Percentiles rank a stretch among this genome's conserved stretches.
Conservation (phyloP, 2,888 invertebrate species). For the Drosophila mimetica region DNA sequence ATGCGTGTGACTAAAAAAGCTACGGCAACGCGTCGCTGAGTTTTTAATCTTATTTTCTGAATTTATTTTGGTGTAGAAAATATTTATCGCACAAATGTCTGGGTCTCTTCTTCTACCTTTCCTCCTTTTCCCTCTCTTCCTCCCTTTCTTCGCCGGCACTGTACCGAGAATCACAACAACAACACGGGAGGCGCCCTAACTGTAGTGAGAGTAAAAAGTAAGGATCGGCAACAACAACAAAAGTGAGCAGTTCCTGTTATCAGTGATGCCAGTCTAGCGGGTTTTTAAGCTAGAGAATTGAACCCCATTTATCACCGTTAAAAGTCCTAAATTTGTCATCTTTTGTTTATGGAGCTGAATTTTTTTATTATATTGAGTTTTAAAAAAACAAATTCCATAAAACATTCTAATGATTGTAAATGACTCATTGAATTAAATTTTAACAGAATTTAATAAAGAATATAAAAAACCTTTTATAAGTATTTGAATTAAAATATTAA, state of each 20-base stretch:
- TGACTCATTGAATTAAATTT: too few relatives aligned
- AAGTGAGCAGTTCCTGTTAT: constrained; percentile 36
- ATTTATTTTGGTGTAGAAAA: constrained; percentile 62
- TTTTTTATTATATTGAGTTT: too few relatives aligned
- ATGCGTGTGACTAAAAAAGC: constrained; percentile 52
- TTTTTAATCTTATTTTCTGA: constrained; percentile 63
- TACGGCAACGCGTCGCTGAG: constrained; percentile 57
- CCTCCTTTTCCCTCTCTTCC: constrained; percentile 10
- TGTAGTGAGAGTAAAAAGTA: constrained; percentile 32
- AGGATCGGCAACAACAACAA: constrained; percentile 25
- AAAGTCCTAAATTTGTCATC: too few relatives aligned
- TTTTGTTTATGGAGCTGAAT: too few relatives aligned
- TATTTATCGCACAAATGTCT: constrained; percentile 52
- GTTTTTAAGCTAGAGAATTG: neutral
- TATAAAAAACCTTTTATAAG: too few relatives aligned
- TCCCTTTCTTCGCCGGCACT: constrained; percentile 48
- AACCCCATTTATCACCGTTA: too few relatives aligned
- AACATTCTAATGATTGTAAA: too few relatives aligned
- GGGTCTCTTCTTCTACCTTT: constrained; percentile 31
- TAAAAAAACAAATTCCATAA: too few relatives aligned
- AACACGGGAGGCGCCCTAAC: constrained; percentile 34
- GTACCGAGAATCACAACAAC: constrained; percentile 45
- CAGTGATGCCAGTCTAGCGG: constrained; percentile 17
- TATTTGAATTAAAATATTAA: too few relatives aligned
- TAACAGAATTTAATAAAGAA: too few relatives aligned